These are phyloP conservation scores for Germaria angustata DNA, from an alignment of 2,888 invertebrate species.

Conservation along the genomic window DNA sequence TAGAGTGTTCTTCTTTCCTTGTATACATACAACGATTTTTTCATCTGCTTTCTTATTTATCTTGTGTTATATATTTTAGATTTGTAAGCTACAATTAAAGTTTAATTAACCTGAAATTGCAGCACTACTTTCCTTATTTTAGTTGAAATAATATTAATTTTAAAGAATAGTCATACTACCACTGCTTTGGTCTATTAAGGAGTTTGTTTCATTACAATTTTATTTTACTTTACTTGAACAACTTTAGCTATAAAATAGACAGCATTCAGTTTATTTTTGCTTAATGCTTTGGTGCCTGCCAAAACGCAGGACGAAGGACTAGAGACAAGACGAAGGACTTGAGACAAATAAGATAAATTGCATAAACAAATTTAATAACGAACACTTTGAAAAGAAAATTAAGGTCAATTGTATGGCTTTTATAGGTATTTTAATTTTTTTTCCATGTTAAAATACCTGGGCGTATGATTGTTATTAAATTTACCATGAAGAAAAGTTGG, in stretches of 20 bases:
- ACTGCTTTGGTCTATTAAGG: too few relatives aligned
- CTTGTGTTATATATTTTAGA: not conserved
- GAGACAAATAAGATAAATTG: conserved; percentile 24
- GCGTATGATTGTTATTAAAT: conserved; percentile 8
- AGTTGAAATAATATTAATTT: conserved; percentile 50
- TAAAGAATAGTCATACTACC: not conserved
- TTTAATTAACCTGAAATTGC: conserved; percentile 65
- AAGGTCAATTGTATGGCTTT: not conserved
- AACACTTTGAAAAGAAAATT: not conserved
- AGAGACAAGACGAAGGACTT: not conserved
- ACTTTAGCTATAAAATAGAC: not conserved
- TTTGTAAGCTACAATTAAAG: conserved; percentile 35
- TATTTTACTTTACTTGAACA: conserved; percentile 13
- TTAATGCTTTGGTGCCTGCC: conserved; percentile 14
- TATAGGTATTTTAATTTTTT: not conserved
- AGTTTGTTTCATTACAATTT: too few relatives aligned
- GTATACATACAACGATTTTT: not conserved
- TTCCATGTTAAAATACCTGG: not conserved
- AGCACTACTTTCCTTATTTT: conserved; percentile 36
- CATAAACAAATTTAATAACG: conserved; percentile 11
- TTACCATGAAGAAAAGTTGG: not conserved
- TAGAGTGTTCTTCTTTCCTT: not conserved
- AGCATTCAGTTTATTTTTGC: conserved; percentile 20
- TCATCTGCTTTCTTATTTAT: not conserved
- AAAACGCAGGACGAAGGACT: not conserved